A percentile compares a stretch with the other conserved stretches of the same genome.
Evolutionary conservation across 2,888 invertebrate species (phyloP).

Genomic region (Cryptocephalus moraei): DNA sequence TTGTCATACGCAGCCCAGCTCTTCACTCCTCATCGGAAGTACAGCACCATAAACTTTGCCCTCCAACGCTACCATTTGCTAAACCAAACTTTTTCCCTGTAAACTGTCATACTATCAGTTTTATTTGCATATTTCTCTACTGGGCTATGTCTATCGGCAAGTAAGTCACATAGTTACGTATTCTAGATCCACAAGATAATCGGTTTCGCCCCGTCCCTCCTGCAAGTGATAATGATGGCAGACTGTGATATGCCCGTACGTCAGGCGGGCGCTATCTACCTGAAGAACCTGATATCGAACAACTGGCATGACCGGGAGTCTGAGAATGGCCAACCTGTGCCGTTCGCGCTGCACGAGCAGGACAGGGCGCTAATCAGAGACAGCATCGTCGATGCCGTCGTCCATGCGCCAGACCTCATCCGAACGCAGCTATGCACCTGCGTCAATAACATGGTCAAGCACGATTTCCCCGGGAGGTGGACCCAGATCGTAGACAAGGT

Average conservation of each 20-base stretch:
- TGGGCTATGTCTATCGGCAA: no score
- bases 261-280: constrained; percentile 93
- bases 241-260: constrained; percentile 85
- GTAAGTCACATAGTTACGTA: no score
- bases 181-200: constrained; percentile 84
- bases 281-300: constrained; percentile 85
- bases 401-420: constrained; percentile 84
- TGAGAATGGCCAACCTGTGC: constrained; percentile 57
- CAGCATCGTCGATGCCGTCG: constrained; percentile 90
- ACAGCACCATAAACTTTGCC: no score
- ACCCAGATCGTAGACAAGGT: constrained; percentile 94
- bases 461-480: constrained; percentile 94
- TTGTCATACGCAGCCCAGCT: no score
- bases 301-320: constrained; percentile 82
- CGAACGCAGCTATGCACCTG: constrained; percentile 87
- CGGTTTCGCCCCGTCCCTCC: constrained; percentile 86
- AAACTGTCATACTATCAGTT: no score
- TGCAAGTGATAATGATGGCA: constrained; percentile 88
- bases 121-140: no score
- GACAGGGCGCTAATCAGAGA: constrained; percentile 89
- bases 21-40: no score
- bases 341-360: constrained; percentile 90
- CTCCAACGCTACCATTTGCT: no score
- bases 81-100: no score
- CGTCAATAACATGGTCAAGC: constrained; percentile 85